These are phyloP conservation scores for Trachemys scripta DNA, from an alignment of 2,113 vertebrate genomes.

Conservation along the genomic window DNA sequence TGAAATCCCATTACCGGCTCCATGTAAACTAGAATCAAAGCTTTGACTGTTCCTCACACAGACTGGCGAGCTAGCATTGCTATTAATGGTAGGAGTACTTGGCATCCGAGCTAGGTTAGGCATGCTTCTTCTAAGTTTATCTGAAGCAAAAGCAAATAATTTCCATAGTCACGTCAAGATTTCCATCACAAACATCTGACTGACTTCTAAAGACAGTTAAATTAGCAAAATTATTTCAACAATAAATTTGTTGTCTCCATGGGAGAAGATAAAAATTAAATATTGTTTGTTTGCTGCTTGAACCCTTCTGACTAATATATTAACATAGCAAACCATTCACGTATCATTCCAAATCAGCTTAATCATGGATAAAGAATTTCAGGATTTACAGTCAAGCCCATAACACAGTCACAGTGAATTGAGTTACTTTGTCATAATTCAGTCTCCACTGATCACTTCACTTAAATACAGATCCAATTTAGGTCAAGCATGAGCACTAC, in stretches of 20 bases:
- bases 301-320: background rate
- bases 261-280: background rate
- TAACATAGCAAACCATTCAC: background rate
- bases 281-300: background rate
- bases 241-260: background rate
- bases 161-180: background rate
- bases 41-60: conserved; percentile 94
- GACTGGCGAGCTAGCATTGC: conserved; percentile 80
- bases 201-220: background rate
- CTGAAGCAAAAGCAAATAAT: conserved; percentile 75
- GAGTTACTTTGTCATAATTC: background rate
- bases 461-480: conserved; percentile 41
- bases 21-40: conserved; percentile 92
- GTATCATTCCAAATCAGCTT: background rate
- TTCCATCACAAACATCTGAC: background rate
- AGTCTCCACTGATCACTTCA: conserved; percentile 4
- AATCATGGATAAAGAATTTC: background rate
- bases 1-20: conserved; percentile 87
- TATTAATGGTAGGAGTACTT: conserved; percentile 80
- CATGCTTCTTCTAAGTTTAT: conserved; percentile 97
- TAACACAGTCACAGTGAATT: background rate
- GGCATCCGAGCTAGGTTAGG: conserved; percentile 92
- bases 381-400: background rate
- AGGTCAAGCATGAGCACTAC: conserved; percentile 16
- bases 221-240: background rate